phyloP scores from a whole-genome alignment of 2,797 vertebrate genomes.

The Neosilurus hyrtlii region DNA sequence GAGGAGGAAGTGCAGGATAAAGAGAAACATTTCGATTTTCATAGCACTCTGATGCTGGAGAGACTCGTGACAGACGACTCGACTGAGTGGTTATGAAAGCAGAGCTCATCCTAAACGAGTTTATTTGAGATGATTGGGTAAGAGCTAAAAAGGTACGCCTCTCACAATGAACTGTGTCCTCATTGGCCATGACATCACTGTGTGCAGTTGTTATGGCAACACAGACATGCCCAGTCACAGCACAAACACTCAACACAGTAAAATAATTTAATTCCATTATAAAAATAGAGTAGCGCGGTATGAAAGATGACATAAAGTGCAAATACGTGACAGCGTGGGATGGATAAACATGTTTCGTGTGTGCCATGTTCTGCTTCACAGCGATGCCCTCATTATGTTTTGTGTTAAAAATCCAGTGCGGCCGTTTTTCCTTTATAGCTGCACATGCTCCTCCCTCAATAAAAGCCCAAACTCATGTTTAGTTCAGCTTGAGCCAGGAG shows the following conservation, averaged over 20 bases:
- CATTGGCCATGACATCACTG: conserved; percentile 18
- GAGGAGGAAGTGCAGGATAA: neutral
- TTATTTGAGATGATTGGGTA: conserved; percentile 29
- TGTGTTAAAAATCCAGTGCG: too few relatives aligned
- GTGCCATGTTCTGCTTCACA: too few relatives aligned
- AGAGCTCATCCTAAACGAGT: conserved; percentile 33
- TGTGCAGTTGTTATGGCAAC: conserved; percentile 43
- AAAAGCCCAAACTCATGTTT: too few relatives aligned
- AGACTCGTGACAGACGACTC: conserved; percentile 22
- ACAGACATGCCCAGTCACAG: conserved; percentile 31
- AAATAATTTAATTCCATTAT: too few relatives aligned
- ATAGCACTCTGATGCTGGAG: neutral
- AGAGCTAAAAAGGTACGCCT: neutral
- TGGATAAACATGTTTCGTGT: neutral
- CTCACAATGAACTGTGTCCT: neutral
- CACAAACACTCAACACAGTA: neutral
- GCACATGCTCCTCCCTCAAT: too few relatives aligned
- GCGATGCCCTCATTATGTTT: too few relatives aligned
- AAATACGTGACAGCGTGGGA: neutral
- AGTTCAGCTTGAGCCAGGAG: too few relatives aligned
- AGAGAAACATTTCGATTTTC: neutral
- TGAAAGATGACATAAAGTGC: neutral
- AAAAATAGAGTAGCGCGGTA: neutral
- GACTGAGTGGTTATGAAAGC: conserved; percentile 47
- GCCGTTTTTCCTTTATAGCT: too few relatives aligned